Evolutionary conservation across 2,888 invertebrate species (phyloP).

Genomic region (Lomographa bimaculata): DNA sequence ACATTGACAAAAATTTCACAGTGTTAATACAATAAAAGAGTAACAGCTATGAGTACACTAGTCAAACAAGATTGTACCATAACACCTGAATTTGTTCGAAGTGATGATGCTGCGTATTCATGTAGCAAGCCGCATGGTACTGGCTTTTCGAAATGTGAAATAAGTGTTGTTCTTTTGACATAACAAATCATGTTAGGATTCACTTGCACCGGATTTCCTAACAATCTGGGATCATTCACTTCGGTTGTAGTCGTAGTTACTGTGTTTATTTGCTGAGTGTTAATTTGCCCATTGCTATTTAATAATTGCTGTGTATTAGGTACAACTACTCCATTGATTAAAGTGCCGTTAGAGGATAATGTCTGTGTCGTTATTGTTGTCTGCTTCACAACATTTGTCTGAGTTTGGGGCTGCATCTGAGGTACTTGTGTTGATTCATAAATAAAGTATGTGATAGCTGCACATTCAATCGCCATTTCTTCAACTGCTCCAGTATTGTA

Average conservation of each 20-base stretch:
- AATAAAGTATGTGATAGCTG: constrained; percentile 30
- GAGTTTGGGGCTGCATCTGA: not conserved
- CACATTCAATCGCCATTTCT: constrained; percentile 32
- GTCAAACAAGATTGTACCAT: constrained; percentile 2
- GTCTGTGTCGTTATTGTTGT: constrained; percentile 5
- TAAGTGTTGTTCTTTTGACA: constrained; percentile 12
- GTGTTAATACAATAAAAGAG: not conserved
- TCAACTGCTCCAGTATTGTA: constrained; percentile 22
- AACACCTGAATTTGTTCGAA: constrained; percentile 6
- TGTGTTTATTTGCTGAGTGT: constrained; percentile 9
- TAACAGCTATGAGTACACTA: constrained; percentile 1
- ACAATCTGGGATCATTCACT: constrained; percentile 16
- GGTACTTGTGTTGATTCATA: constrained; percentile 7
- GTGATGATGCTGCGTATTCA: constrained; percentile 15
- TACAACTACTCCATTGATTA: not conserved
- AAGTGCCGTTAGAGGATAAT: constrained; percentile 13
- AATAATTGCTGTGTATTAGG: constrained; percentile 6
- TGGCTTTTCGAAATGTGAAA: constrained; percentile 13
- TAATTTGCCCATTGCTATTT: not conserved
- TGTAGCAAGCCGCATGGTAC: constrained; percentile 28
- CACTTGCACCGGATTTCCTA: constrained; percentile 22
- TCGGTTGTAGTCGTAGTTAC: constrained; percentile 5
- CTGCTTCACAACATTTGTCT: constrained; percentile 6
- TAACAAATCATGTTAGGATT: constrained; percentile 28
- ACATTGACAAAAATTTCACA: too few relatives aligned